Evolutionary conservation across 2,113 vertebrate genomes (phyloP).

Genomic region (Tragulus kanchil): DNA sequence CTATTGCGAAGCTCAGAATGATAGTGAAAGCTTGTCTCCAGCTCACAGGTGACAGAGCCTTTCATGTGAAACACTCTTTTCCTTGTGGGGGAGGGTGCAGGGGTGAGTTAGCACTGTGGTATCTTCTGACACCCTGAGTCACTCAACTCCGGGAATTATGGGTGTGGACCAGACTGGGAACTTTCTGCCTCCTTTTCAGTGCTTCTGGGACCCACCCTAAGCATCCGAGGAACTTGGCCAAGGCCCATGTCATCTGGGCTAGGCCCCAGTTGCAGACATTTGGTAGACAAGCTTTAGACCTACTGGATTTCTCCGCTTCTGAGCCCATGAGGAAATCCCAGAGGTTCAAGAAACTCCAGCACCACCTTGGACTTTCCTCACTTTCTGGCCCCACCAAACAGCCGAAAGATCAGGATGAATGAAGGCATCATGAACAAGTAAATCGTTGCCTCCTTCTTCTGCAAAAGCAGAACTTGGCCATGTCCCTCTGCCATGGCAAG

Average conservation of each 20-base stretch:
- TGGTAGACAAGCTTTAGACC: conserved; percentile 4
- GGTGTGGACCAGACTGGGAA: conserved; percentile 65
- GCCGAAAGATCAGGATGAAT: not conserved
- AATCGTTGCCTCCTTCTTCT: not conserved
- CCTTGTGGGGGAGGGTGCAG: not conserved
- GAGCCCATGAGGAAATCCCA: not conserved
- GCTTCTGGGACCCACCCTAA: conserved; percentile 50
- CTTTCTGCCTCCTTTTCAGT: conserved; percentile 8
- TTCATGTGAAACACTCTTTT: not conserved
- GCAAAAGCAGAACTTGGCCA: not conserved
- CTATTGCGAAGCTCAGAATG: not conserved
- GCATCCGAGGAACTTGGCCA: conserved; percentile 37
- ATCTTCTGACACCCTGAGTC: conserved; percentile 65
- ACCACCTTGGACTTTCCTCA: not conserved
- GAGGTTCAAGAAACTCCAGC: not conserved
- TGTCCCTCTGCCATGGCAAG: not conserved
- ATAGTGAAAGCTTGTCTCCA: not conserved
- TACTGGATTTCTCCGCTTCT: not conserved
- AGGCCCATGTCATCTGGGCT: not conserved
- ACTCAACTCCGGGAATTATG: conserved; percentile 14
- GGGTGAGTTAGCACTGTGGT: not conserved
- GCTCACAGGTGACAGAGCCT: not conserved
- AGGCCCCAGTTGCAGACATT: not conserved
- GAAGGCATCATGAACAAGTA: not conserved
- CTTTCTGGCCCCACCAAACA: not conserved